Base-by-base conservation (phyloP, 64 coral and sea anemone species). In the Montipora capricornis region DNA sequence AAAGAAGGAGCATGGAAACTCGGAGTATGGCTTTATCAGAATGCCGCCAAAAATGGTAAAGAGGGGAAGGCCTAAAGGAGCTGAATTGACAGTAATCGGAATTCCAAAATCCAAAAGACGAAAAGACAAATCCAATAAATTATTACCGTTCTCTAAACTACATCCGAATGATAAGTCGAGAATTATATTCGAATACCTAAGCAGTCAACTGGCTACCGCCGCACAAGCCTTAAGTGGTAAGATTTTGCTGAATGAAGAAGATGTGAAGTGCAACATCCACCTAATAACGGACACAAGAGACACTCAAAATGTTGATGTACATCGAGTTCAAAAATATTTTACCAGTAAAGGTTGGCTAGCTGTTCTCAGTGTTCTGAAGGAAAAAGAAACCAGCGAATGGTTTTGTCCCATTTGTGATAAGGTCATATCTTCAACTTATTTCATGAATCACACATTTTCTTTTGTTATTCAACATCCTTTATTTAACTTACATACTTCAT, bases 41-140 rank as follows among this genome's bases (percentile, higher is more conserved):
- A 89, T 94, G 87, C 93, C 87, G 29, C 87, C 93, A 8, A 95
- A 95, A 74, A 95, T 91, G 20, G 17, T 20, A 29, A 95, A 95
- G 57, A 78, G 89, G 58, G 87, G 87, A 20, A 78, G 73, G 5
- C 93, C 80, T 20, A 94, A 94, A 90, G 93, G 80, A 51, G 87
- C 87, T 50, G 89, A 95, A 73, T 48, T 95, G 61, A 91, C 94
- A 61, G 82, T 91, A 17, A 87, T 91, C 17, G 82, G 64, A 26
- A 75, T 95, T 17, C 88, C 93, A 22, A 87, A 73, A 80, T 59
- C 74, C 50, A 91, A 91, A 73, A 74, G 61, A 81, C 10, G 68
- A 6, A 91, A 95, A 91, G 46, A 57, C 79, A 61, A 78, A 24
- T 78, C 51, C 22, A 52, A 78, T 44, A 91, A 91, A 82, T 44